Evolutionary conservation across 2,113 vertebrate species (phyloP), one percentile per base, ranked within the genome.

Genomic region (Indicator maculatus): DNA sequence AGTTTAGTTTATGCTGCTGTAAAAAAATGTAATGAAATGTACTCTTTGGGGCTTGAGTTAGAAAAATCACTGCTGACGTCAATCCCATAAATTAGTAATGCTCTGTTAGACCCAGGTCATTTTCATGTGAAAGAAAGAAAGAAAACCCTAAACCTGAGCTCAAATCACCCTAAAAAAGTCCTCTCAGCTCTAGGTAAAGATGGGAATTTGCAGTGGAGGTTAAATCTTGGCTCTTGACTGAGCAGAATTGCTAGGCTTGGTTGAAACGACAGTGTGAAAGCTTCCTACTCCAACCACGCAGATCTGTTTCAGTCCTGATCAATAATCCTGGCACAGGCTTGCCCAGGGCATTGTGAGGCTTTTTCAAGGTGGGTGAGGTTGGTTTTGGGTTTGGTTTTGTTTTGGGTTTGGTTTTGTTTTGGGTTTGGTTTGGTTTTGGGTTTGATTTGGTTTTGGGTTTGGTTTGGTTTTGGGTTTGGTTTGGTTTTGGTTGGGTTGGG

Each of bases 51-150:
- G 44, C 79, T 96, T 89, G 85, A 87, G 96, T 93, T 95, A 94
- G 83, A 96, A 96, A 96, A 95, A 88, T 94, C 90, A 87, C 88
- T 76, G 72, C 88, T 90, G 93, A 97, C 67, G 86, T 96, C 93
- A 83, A 65, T 93, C 96, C 95, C n/a, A 77, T 90, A 95, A 88
- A 96, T 97, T 94, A 94, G 85, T 90, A 96, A 92, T 94, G 91
- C 88, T 92, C 20, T 92, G 74, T 96, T 95, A 96, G 89, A 96
- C 56, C 79, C 81, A 94, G 69, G n/a, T 84, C 55, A 93, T 96
- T 97, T 95, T 95, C 90, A 44, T 96, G 87, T 53, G 47, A 90
- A 76, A 90, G 90, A 88, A 55, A 90, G 90, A 88, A 55, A 75
- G 69, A 90, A 85, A 94, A 72, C 78, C 58, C 78, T 79, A 76